Percentiles rank a stretch among this genome's conserved stretches.
Conservation (phyloP, 2,888 invertebrate species). For the Amorpha juglandis region DNA sequence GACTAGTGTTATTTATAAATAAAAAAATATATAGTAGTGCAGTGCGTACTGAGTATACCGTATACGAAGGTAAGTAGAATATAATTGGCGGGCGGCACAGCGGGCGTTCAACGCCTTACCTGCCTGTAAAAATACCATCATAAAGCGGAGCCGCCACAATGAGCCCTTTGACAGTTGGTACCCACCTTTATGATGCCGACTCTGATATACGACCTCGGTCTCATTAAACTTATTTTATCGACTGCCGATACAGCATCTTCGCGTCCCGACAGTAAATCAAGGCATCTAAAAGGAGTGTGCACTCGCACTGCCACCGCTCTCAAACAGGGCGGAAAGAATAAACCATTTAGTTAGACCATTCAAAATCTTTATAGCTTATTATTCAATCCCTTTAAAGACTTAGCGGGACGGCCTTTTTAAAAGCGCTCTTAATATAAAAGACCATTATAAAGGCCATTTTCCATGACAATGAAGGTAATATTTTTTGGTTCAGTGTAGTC, state of each 20-base stretch:
- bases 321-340: slow-evolving; percentile 69
- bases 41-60: slow-evolving; percentile 51
- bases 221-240: slow-evolving; percentile 82
- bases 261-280: slow-evolving; percentile 73
- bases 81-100: slow-evolving; percentile 81
- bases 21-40: slow-evolving; percentile 45
- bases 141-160: slow-evolving; percentile 79
- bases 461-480: slow-evolving; percentile 75
- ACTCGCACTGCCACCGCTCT: slow-evolving; percentile 57
- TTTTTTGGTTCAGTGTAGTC: slow-evolving; percentile 63
- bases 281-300: slow-evolving; percentile 60
- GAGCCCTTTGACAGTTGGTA: slow-evolving; percentile 82
- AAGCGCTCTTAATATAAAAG: slow-evolving; percentile 73
- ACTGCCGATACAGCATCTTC: slow-evolving; percentile 71
- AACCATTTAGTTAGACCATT: slow-evolving; percentile 75
- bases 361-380: slow-evolving; percentile 80
- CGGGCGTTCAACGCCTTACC: slow-evolving; percentile 77
- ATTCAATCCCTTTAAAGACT: slow-evolving; percentile 79
- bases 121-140: slow-evolving; percentile 83
- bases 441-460: slow-evolving; percentile 76
- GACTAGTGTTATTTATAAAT: slow-evolving; percentile 42
- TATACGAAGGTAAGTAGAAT: slow-evolving; percentile 72
- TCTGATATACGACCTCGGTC: slow-evolving; percentile 73
- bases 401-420: slow-evolving; percentile 74
- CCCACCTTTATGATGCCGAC: slow-evolving; percentile 81